Base-by-base conservation (phyloP, 2,113 vertebrate species). In the Hirundichthys speculiger region DNA sequence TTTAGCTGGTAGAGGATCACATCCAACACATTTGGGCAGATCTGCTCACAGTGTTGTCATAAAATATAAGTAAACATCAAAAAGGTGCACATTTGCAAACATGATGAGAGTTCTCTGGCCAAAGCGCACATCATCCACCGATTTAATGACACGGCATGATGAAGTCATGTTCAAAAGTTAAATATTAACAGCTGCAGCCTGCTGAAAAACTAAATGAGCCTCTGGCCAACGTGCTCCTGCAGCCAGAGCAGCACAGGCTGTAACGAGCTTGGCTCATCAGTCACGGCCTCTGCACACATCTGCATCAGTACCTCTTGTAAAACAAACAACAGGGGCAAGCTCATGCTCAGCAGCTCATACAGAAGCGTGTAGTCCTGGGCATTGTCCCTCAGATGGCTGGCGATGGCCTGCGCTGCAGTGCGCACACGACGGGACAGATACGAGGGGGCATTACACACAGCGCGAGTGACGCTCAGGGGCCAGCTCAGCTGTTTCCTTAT, bases 271-370 rank as follows among this genome's bases (percentile, higher is more conserved):
- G 71, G 75, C 40, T 21, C 77, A 3, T 76, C 80, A 1, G 88
- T 85, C 78, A 91, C 92, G 12, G 91, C 89, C 89, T 99, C 96
- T 47, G 73, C 67, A 89, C 93, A 92, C 94, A 98, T 95, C 85
- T 95, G 91, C 47, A 87, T 56, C 70, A 97, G 91, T 56, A 96
- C 92, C 89, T 99, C 96, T 21, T 92, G 91, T 60, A 96, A 90
- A 53, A 90, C 92, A 38, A 91, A 94, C 84, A 99, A 90, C 62
- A 99, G 90, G 0, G 97, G 98, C 83, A 98, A 75, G 63, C 95
- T 94, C 51, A 98, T 79, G 86, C 95, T 96, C 86, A 99, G 91
- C 27, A 99, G 94, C 94, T 99, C 97, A 1, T 94, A 98, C 64
- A 94, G 88, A 78, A 93, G 94, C 60, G 84, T 75, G 87, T 98